Base-by-base conservation (phyloP, 64 coral and sea anemone species). In the Montipora sp. region DNA sequence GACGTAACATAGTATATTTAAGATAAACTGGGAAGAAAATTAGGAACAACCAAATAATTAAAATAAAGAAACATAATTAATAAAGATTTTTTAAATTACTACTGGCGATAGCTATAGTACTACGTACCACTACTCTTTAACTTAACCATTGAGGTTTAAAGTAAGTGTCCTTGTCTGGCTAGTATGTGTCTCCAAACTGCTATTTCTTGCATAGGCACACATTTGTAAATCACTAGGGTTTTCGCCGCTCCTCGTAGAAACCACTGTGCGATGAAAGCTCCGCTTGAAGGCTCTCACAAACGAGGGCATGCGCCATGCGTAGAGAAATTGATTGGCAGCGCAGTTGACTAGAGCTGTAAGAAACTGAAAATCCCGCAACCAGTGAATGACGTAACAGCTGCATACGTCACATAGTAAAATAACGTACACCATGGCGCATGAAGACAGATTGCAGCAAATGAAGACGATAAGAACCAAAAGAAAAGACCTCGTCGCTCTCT, bases 241-340 rank as follows among this genome's bases (percentile, higher is more conserved):
- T 50, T 59, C 27, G 6, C 59, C 18, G 2, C 19, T 19, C 65
- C 46, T 85, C 43, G 46, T 3, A 22, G 45, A 49, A 77, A 9
- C 75, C 12, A 15, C 46, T 48, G 45, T 16, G 45, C 45, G 3
- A 49, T 7, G 19, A 15, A 85, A 50, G 3, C 70, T 16, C 7
- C 47, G 27, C 10, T 49, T 82, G 51, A 99, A 94, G n/a, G 94
- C 94, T 59, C 83, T 81, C 8, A 73, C 84, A 75, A 95, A 95
- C 51, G 21, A 58, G 47, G 94, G 84, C 94, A 95, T 95, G n/a
- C 94, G 94, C 90, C 88, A 89, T 63, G 94, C 89, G 68, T 95
- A 95, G 18, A 95, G 10, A 89, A 95, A 95, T 69, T 95, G 94
- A 46, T 95, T 95, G 1, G 94, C 75, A 6, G 89, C 74, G 46